phyloP scores from a whole-genome alignment of 2,113 vertebrate species.

The Bubalus kerabau region DNA sequence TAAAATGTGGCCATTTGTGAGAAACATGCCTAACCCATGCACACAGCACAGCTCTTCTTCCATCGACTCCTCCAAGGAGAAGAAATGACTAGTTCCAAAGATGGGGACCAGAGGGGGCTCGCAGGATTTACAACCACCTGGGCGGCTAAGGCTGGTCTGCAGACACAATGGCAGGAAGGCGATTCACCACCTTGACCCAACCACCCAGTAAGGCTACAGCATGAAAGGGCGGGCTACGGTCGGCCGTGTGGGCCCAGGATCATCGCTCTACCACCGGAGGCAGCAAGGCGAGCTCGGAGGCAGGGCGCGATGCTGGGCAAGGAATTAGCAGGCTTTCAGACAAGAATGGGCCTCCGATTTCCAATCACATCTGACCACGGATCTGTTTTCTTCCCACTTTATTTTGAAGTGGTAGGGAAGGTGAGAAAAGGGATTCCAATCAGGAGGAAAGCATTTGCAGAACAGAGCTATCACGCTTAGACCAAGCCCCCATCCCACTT shows the following conservation, averaged over 20 bases:
- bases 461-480: neutral
- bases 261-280: rapidly evolving
- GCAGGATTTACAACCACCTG: rapidly evolving
- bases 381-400: neutral
- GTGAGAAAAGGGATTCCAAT: neutral
- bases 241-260: neutral
- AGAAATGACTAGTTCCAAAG: neutral
- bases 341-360: neutral
- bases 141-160: rapidly evolving
- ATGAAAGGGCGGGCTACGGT: neutral
- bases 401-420: neutral
- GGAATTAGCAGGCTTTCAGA: neutral
- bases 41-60: neutral
- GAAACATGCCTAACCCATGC: neutral
- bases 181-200: rapidly evolving
- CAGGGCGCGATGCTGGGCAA: rapidly evolving
- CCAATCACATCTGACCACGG: neutral
- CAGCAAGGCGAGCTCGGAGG: neutral
- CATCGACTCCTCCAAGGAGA: neutral
- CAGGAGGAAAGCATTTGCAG: neutral
- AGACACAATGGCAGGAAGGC: neutral
- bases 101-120: neutral
- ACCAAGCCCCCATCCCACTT: rapidly evolving
- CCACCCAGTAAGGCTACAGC: neutral
- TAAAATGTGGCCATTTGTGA: neutral